These are phyloP conservation scores for Trichomycterus rosablanca DNA, from an alignment of 2,113 vertebrate genomes.

Conservation along the genomic window DNA sequence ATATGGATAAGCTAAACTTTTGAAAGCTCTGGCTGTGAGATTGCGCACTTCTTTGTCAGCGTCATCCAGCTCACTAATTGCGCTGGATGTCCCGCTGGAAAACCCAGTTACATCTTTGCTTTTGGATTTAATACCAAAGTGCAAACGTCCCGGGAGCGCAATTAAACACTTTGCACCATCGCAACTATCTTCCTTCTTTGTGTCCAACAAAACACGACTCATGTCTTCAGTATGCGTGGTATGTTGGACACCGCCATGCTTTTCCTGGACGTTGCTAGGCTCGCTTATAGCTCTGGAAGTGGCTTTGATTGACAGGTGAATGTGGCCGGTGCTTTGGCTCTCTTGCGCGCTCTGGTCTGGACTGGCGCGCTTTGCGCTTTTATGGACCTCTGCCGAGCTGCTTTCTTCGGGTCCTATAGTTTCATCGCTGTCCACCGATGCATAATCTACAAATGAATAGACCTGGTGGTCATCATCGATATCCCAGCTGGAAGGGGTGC, in stretches of 20 bases:
- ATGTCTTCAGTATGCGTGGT: conserved; percentile 79
- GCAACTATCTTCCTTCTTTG: conserved; percentile 51
- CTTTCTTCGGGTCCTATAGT: conserved; percentile 44
- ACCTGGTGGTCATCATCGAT: conserved; percentile 80
- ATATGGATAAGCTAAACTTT: conserved; percentile 87
- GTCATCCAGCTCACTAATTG: conserved; percentile 89
- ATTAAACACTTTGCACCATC: conserved; percentile 59
- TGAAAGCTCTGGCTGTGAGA: conserved; percentile 86
- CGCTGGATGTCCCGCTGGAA: conserved; percentile 88
- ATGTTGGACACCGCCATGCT: conserved; percentile 67
- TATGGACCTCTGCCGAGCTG: conserved; percentile 53
- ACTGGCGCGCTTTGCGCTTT: conserved; percentile 68
- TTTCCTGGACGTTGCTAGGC: conserved; percentile 73
- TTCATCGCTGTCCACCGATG: conserved; percentile 76
- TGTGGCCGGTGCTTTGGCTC: conserved; percentile 70
- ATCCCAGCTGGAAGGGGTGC: conserved; percentile 78
- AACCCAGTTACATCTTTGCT: conserved; percentile 70
- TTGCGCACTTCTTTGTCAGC: conserved; percentile 93
- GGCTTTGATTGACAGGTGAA: conserved; percentile 92
- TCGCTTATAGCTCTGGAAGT: conserved; percentile 90
- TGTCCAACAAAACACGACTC: conserved; percentile 70
- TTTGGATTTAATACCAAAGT: conserved; percentile 69
- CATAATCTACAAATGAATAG: conserved; percentile 85
- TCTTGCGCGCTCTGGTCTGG: conserved; percentile 64
- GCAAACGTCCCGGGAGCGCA: conserved; percentile 74